Conservation (phyloP, 2,113 vertebrate genomes). For the Cathartes aura region DNA sequence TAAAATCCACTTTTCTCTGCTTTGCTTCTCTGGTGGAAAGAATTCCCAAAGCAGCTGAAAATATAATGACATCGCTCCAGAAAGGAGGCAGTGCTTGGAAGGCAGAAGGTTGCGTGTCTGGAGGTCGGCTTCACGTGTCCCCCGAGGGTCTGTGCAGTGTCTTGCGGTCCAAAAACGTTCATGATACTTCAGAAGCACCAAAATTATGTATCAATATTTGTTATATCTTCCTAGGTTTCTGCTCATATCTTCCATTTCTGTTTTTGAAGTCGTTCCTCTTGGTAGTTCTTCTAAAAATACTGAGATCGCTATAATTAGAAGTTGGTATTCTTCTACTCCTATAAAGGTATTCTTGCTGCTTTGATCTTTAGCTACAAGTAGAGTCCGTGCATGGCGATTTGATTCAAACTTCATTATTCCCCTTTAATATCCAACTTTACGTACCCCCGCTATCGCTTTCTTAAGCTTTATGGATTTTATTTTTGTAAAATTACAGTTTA, state of each 20-base stretch:
- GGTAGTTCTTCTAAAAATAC: neutral
- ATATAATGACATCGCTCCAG: neutral
- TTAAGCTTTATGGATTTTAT: neutral
- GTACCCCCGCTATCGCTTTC: neutral
- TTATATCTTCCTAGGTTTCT: neutral
- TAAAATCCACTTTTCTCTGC: neutral
- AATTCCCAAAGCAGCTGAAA: neutral
- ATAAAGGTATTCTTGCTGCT: fast-evolving
- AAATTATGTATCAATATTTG: fast-evolving
- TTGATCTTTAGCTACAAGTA: neutral
- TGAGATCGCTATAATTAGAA: fast-evolving
- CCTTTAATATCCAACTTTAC: neutral
- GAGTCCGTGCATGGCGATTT: fast-evolving
- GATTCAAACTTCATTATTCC: neutral
- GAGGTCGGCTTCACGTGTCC: neutral
- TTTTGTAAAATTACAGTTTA: neutral
- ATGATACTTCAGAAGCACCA: fast-evolving
- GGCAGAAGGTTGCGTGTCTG: neutral
- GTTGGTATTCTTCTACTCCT: neutral
- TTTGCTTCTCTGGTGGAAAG: neutral
- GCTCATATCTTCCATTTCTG: fast-evolving
- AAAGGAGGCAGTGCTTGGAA: neutral
- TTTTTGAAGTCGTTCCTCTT: neutral
- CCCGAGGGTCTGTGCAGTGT: fast-evolving
- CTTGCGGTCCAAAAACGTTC: fast-evolving